A percentile compares a stretch with the other conserved stretches of the same genome.
phyloP scores from a whole-genome alignment of 2,113 vertebrate species.

The Aramus guarauna region DNA sequence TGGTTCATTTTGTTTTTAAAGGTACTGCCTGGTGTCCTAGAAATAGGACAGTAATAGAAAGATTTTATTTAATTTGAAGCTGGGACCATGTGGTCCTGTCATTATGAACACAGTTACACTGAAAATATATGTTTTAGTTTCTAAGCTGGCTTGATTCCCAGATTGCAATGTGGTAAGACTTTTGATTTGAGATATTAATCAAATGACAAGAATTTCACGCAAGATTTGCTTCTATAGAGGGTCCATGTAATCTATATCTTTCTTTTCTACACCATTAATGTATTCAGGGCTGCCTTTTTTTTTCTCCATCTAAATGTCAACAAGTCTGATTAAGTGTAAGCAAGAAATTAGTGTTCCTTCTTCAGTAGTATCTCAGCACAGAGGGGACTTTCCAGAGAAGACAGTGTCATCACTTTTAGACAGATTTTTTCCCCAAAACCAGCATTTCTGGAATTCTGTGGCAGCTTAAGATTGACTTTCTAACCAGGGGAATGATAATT shows the following conservation, averaged over 20 bases:
- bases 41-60: neutral
- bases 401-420: constrained; percentile 4
- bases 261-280: constrained; percentile 57
- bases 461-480: neutral
- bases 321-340: constrained; percentile 61
- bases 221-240: constrained; percentile 22
- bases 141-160: constrained; percentile 54
- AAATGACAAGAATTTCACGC: constrained; percentile 41
- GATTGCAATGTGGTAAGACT: constrained; percentile 52
- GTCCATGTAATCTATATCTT: constrained; percentile 38
- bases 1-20: neutral
- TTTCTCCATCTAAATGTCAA: constrained; percentile 45
- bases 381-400: constrained; percentile 8
- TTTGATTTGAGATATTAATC: constrained; percentile 61
- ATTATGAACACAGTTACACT: constrained; percentile 36
- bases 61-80: constrained; percentile 40
- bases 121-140: constrained; percentile 54
- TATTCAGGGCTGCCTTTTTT: constrained; percentile 14
- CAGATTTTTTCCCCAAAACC: neutral
- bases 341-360: constrained; percentile 42
- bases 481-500: neutral
- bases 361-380: neutral
- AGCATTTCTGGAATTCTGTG: neutral
- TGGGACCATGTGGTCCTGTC: constrained; percentile 34
- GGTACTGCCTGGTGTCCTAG: neutral